Conservation (phyloP, 2,888 invertebrate species). For the Spilarctia lutea region DNA sequence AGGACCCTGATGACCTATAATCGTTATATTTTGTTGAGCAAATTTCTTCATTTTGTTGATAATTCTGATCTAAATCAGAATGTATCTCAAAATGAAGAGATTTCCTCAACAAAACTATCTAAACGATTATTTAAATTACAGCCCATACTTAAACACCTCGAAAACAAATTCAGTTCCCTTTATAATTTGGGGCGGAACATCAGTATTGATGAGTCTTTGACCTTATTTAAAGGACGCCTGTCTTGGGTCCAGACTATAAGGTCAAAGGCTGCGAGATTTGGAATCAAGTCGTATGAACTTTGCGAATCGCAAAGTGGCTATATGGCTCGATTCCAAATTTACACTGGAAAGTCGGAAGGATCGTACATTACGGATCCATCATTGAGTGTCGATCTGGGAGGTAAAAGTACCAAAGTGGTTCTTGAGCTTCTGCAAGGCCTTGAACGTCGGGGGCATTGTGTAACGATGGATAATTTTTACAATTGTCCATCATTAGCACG, state of each 20-base stretch:
- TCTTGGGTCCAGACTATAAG: constrained; percentile 38
- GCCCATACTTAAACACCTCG: constrained; percentile 29
- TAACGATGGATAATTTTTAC: constrained; percentile 35
- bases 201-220: constrained; percentile 44
- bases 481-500: constrained; percentile 41
- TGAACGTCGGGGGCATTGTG: constrained; percentile 31
- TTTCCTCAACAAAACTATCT: constrained; percentile 12
- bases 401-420: constrained; percentile 13
- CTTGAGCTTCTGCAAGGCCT: constrained; percentile 34
- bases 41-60: constrained; percentile 40
- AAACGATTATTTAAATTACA: neutral
- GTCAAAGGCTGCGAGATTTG: constrained; percentile 37
- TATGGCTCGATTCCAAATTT: no score
- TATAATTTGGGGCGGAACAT: constrained; percentile 23
- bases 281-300: constrained; percentile 44
- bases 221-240: constrained; percentile 43
- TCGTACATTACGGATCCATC: neutral
- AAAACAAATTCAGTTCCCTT: constrained; percentile 21
- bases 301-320: constrained; percentile 40
- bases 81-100: constrained; percentile 1
- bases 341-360: neutral
- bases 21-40: constrained; percentile 36
- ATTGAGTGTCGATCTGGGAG: constrained; percentile 12
- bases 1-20: constrained; percentile 30
- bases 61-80: constrained; percentile 19